Conservation (phyloP, 2,888 invertebrate species). For the Mythimna lalbum region DNA sequence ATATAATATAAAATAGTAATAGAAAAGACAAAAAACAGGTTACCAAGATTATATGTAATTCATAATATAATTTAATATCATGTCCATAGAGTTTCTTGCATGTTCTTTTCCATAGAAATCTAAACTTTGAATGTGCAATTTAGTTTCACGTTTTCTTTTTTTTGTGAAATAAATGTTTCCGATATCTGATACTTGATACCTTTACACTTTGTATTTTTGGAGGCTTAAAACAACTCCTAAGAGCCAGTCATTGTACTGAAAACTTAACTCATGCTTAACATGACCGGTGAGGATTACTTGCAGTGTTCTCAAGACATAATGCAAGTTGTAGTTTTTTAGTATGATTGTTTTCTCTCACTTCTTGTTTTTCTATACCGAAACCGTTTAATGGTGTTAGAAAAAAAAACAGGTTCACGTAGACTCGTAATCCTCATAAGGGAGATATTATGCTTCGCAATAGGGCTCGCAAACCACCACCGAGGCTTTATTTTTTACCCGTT, state of each 20-base stretch:
- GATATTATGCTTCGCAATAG: background rate
- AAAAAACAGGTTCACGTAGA: background rate
- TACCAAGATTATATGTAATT: too few species aligned
- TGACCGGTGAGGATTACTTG: slow-evolving; percentile 27
- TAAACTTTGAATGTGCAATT: too few species aligned
- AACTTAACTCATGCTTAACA: slow-evolving; percentile 30
- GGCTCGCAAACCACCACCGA: background rate
- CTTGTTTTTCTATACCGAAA: background rate
- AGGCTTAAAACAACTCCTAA: background rate
- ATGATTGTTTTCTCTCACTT: background rate
- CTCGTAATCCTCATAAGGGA: background rate
- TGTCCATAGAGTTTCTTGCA: too few species aligned
- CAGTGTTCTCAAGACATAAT: slow-evolving; percentile 31
- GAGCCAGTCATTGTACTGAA: slow-evolving; percentile 29
- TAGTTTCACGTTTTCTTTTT: too few species aligned
- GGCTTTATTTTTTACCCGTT: background rate
- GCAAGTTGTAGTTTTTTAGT: slow-evolving; percentile 5
- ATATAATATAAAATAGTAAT: too few species aligned
- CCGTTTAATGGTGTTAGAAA: background rate
- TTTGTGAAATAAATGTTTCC: too few species aligned
- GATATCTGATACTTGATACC: too few species aligned
- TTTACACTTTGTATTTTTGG: background rate
- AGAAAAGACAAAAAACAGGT: too few species aligned
- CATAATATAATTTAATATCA: too few species aligned
- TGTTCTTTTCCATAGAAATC: too few species aligned